Conservation (phyloP, 2,888 invertebrate genomes). For the Apamea sordens region DNA sequence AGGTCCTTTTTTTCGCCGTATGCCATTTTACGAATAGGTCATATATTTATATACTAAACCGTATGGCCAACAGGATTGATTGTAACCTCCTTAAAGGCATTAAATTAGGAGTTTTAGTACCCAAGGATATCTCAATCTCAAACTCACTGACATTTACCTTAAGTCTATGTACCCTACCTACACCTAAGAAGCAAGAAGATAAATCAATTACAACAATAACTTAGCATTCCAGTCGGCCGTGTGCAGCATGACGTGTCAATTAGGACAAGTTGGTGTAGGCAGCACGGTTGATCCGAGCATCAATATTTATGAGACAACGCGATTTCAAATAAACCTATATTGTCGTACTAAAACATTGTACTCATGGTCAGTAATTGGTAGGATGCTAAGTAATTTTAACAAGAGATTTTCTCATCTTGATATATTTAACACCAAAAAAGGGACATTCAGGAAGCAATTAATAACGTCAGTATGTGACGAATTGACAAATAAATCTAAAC, state of each 20-base stretch:
- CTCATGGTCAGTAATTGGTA: too few relatives aligned
- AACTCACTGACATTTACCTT: background rate
- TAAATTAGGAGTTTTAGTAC: too few relatives aligned
- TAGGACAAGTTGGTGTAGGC: constrained; percentile 56
- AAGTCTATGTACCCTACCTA: constrained; percentile 7
- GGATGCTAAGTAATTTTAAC: too few relatives aligned
- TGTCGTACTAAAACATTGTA: constrained; percentile 52
- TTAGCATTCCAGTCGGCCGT: constrained; percentile 58
- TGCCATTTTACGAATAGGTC: too few relatives aligned
- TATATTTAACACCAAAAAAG: too few relatives aligned
- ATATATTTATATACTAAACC: too few relatives aligned
- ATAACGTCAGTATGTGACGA: too few relatives aligned
- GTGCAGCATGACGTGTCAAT: constrained; percentile 60
- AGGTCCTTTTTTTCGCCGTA: too few relatives aligned
- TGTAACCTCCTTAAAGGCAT: background rate
- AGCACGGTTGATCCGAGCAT: constrained; percentile 55
- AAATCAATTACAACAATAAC: constrained; percentile 52
- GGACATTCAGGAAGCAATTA: too few relatives aligned
- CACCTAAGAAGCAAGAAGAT: constrained; percentile 23
- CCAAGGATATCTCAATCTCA: background rate
- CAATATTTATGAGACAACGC: constrained; percentile 62
- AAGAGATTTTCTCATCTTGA: too few relatives aligned
- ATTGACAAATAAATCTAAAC: too few relatives aligned
- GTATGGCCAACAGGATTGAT: background rate
- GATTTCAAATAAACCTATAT: constrained; percentile 60